These are phyloP conservation scores for Daubentonia madagascariensis DNA, from an alignment of 2,113 vertebrate genomes.

Conservation along the genomic window DNA sequence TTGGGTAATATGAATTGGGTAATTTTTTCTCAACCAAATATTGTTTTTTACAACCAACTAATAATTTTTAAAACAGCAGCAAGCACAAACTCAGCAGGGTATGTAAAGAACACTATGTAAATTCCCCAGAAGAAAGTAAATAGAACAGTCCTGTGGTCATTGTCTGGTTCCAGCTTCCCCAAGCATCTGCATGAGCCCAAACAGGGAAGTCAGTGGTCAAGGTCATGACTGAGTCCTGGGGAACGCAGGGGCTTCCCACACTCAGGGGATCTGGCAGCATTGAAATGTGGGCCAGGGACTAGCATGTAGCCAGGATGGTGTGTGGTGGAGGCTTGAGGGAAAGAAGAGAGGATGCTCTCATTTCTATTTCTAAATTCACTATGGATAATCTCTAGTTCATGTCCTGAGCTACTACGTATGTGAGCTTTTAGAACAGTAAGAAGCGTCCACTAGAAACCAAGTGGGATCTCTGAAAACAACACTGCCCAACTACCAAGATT, in stretches of 20 bases:
- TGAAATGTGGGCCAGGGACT: neutral
- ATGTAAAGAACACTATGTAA: neutral
- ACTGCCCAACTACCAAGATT: neutral
- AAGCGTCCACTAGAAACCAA: neutral
- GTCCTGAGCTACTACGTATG: neutral
- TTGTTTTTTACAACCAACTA: neutral
- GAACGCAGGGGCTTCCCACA: neutral
- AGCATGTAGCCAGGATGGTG: neutral
- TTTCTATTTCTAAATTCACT: neutral
- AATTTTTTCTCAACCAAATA: neutral
- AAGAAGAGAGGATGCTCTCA: neutral
- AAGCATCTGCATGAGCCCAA: fast-evolving
- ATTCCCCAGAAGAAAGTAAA: neutral
- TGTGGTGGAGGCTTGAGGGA: neutral
- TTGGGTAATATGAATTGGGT: neutral
- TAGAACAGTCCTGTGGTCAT: neutral
- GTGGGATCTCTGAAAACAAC: neutral
- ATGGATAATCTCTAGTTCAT: neutral
- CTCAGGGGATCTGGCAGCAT: neutral
- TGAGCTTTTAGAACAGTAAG: neutral
- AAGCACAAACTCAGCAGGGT: neutral
- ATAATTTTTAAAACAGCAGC: neutral
- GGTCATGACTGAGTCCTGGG: neutral
- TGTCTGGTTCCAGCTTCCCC: neutral
- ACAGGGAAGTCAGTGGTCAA: neutral